Conservation (phyloP, 2,113 vertebrate species). For the Phaethornis superciliosus region DNA sequence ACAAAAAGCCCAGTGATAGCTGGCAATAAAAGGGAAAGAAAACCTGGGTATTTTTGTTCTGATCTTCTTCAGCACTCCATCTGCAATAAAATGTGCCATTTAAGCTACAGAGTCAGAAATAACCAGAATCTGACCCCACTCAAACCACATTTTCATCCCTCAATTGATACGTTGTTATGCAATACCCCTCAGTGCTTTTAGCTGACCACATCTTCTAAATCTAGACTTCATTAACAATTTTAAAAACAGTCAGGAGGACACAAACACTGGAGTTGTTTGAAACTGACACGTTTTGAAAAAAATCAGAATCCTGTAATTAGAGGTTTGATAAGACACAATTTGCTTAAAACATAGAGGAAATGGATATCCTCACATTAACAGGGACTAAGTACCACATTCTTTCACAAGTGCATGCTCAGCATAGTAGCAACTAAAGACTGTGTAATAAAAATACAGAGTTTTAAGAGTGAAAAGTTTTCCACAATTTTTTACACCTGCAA, state of each 20-base stretch:
- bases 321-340: neutral
- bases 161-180: neutral
- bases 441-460: neutral
- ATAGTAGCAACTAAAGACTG: neutral
- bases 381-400: neutral
- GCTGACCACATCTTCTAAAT: neutral
- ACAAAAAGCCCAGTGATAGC: neutral
- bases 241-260: neutral
- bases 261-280: neutral
- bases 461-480: neutral
- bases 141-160: neutral
- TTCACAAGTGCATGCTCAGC: neutral
- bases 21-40: conserved; percentile 45
- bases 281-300: neutral
- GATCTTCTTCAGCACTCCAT: neutral
- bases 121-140: conserved; percentile 31
- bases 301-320: neutral
- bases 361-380: neutral
- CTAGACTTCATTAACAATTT: neutral
- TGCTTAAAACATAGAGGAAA: neutral
- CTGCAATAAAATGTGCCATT: neutral
- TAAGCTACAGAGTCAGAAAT: conserved; percentile 19
- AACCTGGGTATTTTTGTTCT: conserved; percentile 16
- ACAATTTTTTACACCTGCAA: neutral
- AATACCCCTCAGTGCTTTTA: neutral